Evolutionary conservation across 37 sponge, comb jelly and placozoan genomes (phyloP).

Genomic region (Petrosia ficiformis): DNA sequence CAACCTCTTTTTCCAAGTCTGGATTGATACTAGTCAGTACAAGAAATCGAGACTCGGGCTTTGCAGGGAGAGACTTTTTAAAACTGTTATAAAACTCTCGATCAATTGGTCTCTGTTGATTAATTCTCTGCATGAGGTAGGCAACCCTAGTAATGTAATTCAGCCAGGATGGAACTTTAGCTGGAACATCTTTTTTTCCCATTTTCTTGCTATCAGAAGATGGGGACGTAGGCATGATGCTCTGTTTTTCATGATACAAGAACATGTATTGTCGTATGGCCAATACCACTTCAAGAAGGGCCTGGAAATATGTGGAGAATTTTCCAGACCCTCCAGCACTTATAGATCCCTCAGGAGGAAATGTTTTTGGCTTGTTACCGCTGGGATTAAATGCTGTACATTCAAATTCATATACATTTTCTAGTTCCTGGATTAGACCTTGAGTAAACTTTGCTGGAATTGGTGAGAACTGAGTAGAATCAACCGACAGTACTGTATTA

Average conservation of each 20-base stretch:
- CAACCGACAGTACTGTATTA: slow-evolving; percentile 3
- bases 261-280: slow-evolving; percentile 31
- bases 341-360: slow-evolving; percentile 32
- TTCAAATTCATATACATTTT: not conserved
- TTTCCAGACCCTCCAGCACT: slow-evolving; percentile 49
- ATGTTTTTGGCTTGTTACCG: not conserved
- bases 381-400: not conserved
- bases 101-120: too few species aligned
- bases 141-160: not conserved
- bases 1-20: slow-evolving; percentile 15
- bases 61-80: slow-evolving; percentile 3
- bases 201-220: not conserved
- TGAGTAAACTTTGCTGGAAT: not conserved
- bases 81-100: not conserved
- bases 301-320: slow-evolving; percentile 84
- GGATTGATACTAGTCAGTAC: slow-evolving; percentile 67
- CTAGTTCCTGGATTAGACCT: not conserved
- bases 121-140: slow-evolving; percentile 5
- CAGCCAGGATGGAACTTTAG: slow-evolving; percentile 47
- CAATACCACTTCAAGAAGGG: slow-evolving; percentile 59
- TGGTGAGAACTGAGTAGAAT: not conserved
- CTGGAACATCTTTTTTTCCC: not conserved
- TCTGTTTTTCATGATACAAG: slow-evolving; percentile 13
- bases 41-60: slow-evolving; percentile 49
- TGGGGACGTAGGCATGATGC: not conserved